Evolutionary conservation across 35 echinoderm and acorn worm genomes (phyloP).

Genomic region (Amphiura filiformis): DNA sequence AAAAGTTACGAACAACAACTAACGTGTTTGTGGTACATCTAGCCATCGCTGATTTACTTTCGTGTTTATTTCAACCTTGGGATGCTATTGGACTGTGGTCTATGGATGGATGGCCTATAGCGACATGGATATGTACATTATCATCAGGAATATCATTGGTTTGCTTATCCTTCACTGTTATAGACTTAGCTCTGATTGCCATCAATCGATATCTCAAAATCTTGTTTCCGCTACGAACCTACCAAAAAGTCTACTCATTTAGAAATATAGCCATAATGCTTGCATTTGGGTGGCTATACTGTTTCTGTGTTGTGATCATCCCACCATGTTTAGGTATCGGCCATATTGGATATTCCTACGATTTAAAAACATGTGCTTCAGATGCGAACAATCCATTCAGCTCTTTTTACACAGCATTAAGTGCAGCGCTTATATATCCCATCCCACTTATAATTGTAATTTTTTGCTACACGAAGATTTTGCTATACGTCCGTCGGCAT

Average conservation of each 20-base stretch:
- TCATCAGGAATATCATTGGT: background rate
- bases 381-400: slow-evolving; percentile 24
- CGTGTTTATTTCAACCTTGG: background rate
- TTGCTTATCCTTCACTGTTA: background rate
- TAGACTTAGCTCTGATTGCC: slow-evolving; percentile 33
- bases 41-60: background rate
- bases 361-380: slow-evolving; percentile 22
- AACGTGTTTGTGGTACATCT: slow-evolving; percentile 6
- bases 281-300: slow-evolving; percentile 8
- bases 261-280: slow-evolving; percentile 28
- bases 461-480: slow-evolving; percentile 19
- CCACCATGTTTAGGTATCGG: slow-evolving; percentile 21
- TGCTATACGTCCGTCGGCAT: background rate
- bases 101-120: background rate
- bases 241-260: slow-evolving; percentile 13
- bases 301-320: background rate
- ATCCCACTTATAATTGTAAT: slow-evolving; percentile 31
- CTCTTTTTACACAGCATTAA: slow-evolving; percentile 17
- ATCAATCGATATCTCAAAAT: slow-evolving; percentile 43
- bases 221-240: background rate
- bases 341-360: slow-evolving; percentile 13
- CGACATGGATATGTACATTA: background rate
- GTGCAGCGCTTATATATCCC: slow-evolving; percentile 16
- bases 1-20: background rate
- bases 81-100: background rate